phyloP scores from a whole-genome alignment of 2,113 vertebrate genomes.

The Ageneiosus marmoratus region DNA sequence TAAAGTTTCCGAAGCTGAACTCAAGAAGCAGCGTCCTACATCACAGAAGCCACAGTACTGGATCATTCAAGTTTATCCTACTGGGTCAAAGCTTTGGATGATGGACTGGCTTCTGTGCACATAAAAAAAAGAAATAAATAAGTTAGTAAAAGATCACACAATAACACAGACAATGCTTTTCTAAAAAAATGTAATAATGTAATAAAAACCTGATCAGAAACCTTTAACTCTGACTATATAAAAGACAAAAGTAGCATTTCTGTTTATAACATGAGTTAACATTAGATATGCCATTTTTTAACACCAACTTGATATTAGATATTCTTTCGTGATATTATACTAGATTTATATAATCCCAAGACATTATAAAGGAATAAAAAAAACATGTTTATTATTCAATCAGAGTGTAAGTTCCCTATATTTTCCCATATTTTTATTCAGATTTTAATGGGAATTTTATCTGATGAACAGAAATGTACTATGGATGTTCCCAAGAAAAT shows the following conservation, averaged over 20 bases:
- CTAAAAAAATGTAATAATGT: not conserved
- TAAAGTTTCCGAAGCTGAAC: not conserved
- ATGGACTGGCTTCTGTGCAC: constrained; percentile 31
- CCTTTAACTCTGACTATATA: not conserved
- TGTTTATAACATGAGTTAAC: not conserved
- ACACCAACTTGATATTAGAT: too few relatives aligned
- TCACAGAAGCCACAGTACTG: not conserved
- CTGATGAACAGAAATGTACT: too few relatives aligned
- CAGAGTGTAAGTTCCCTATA: too few relatives aligned
- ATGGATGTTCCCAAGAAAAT: too few relatives aligned
- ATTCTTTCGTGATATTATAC: too few relatives aligned
- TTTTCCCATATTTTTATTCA: too few relatives aligned
- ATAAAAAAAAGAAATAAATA: not conserved
- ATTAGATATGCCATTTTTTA: not conserved
- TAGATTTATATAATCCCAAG: too few relatives aligned
- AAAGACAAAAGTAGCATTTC: too few relatives aligned
- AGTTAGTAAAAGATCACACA: not conserved
- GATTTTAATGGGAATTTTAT: too few relatives aligned
- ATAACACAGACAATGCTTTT: too few relatives aligned
- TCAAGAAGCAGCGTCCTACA: not conserved
- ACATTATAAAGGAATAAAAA: too few relatives aligned
- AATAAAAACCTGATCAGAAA: not conserved
- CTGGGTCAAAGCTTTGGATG: constrained; percentile 26
- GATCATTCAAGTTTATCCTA: constrained; percentile 1
- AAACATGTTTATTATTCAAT: too few relatives aligned